Percentiles rank a stretch among this genome's conserved stretches.
Conservation (phyloP, 2,888 invertebrate genomes). For the Scaptomyza parva region DNA sequence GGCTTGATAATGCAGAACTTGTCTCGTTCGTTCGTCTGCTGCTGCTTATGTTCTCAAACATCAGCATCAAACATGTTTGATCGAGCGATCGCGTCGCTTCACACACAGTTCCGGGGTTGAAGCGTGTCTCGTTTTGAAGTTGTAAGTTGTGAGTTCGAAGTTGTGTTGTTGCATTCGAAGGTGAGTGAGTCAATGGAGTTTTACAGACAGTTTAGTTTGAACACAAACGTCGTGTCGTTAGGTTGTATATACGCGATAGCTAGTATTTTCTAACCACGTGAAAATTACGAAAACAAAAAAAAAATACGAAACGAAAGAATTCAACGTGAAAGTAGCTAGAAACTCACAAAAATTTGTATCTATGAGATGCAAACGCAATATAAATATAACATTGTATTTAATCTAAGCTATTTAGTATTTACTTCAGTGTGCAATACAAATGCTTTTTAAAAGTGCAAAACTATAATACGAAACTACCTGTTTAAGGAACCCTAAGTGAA, state of each 20-base stretch:
- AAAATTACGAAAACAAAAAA: neutral
- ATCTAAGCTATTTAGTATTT: conserved; percentile 28
- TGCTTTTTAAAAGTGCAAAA: conserved; percentile 40
- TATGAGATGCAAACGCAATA: conserved; percentile 45
- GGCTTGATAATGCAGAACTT: conserved; percentile 53
- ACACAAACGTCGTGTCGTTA: conserved; percentile 58
- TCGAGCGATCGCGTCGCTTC: conserved; percentile 27
- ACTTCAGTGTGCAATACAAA: conserved; percentile 62
- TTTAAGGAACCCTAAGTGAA: conserved; percentile 8
- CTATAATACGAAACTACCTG: conserved; percentile 55
- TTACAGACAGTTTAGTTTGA: conserved; percentile 51
- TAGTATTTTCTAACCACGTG: neutral
- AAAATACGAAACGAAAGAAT: conserved; percentile 30
- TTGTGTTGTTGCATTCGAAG: conserved; percentile 4
- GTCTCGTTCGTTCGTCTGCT: neutral
- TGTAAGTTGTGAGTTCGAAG: conserved; percentile 15
- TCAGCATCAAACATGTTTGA: conserved; percentile 47
- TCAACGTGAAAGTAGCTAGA: conserved; percentile 15
- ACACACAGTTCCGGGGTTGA: conserved; percentile 34
- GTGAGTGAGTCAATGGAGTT: conserved; percentile 22
- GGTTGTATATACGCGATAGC: conserved; percentile 68
- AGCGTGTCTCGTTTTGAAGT: conserved; percentile 15
- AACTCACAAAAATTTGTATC: conserved; percentile 32
- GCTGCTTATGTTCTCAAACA: neutral
- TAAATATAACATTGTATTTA: conserved; percentile 2